A percentile compares a stretch with the other conserved stretches of the same genome.
Conservation (phyloP, 2,113 vertebrate genomes). For the Campylorhamphus procurvoides region DNA sequence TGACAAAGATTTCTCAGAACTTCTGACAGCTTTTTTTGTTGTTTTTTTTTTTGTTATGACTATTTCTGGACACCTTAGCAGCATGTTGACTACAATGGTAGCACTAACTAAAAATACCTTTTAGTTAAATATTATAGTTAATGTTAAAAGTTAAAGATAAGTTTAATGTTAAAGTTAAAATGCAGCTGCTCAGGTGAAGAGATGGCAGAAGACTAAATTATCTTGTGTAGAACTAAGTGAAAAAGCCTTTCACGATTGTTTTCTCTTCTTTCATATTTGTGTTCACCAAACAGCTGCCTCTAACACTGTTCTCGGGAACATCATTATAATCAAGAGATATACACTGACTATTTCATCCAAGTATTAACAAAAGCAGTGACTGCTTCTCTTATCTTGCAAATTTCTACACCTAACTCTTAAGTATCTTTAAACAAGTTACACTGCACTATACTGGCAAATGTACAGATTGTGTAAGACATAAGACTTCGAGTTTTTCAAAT, state of each 20-base stretch:
- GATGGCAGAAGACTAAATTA: not conserved
- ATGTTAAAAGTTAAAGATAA: not conserved
- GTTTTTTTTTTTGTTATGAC: not conserved
- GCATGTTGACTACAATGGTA: not conserved
- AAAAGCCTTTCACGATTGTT: not conserved
- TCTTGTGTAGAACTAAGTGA: not conserved
- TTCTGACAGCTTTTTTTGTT: not conserved
- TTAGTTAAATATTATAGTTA: not conserved
- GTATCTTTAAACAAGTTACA: not conserved
- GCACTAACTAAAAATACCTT: not conserved
- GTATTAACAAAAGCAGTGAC: not conserved
- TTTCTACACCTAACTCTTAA: not conserved
- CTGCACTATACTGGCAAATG: not conserved
- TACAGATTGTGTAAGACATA: not conserved
- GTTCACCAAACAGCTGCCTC: not conserved
- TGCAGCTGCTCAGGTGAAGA: not conserved
- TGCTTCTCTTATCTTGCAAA: not conserved
- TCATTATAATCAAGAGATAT: not conserved
- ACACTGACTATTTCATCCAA: not conserved
- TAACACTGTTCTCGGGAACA: not conserved
- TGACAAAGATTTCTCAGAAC: not conserved
- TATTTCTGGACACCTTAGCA: not conserved
- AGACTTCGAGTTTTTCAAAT: not conserved
- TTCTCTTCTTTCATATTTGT: not conserved
- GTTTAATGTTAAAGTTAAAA: not conserved